A percentile compares a stretch with the other conserved stretches of the same genome.
These are phyloP conservation scores for Lepidochrysops patricia DNA, from an alignment of 2,888 invertebrate genomes.

Conservation along the genomic window DNA sequence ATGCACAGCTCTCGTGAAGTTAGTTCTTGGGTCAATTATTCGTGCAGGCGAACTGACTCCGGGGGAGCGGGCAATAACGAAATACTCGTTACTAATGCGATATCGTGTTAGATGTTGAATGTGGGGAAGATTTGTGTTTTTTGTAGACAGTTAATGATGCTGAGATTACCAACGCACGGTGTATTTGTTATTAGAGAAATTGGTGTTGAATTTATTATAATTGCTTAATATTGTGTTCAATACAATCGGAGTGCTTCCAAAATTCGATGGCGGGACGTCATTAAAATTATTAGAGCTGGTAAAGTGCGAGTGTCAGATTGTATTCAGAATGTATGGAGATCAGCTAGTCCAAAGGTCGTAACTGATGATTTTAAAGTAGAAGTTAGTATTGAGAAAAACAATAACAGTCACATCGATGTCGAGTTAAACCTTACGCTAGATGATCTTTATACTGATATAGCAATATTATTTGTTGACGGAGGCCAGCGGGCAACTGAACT, in stretches of 20 bases:
- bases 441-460: slow-evolving; percentile 2
- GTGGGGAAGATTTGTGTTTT: slow-evolving; percentile 4
- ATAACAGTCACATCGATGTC: background rate
- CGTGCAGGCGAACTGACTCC: background rate
- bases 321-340: slow-evolving; percentile 1
- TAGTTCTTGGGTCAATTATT: background rate
- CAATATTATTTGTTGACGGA: background rate
- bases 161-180: background rate
- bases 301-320: slow-evolving; percentile 2
- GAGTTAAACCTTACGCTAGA: background rate
- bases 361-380: background rate
- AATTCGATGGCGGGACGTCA: slow-evolving; percentile 14
- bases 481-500: slow-evolving; percentile 8
- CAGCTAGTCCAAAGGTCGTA: background rate
- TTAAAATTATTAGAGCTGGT: slow-evolving; percentile 12
- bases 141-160: slow-evolving; percentile 33
- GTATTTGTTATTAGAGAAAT: slow-evolving; percentile 8
- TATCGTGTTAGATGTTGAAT: slow-evolving; percentile 28
- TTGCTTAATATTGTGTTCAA: slow-evolving; percentile 18
- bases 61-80: slow-evolving; percentile 9
- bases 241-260: slow-evolving; percentile 18
- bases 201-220: slow-evolving; percentile 16
- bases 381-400: background rate
- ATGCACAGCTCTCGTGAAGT: background rate
- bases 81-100: slow-evolving; percentile 35